A percentile compares a stretch with the other conserved stretches of the same genome.
phyloP scores from a whole-genome alignment of 1,140 invertebrate species.

The Schmidtea mediterranea region DNA sequence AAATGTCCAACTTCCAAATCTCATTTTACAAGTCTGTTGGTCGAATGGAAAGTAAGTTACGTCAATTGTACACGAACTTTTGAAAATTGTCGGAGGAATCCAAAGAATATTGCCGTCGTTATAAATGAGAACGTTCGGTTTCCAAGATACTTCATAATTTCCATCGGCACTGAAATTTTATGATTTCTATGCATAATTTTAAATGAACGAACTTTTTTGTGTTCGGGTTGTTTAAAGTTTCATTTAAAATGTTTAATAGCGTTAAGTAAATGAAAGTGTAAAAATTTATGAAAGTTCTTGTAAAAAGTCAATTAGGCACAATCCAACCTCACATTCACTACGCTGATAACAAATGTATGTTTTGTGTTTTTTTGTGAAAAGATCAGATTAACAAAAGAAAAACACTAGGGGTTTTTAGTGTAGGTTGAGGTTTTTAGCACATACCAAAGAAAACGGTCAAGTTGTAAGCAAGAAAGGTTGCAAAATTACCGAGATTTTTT shows the following conservation, averaged over 20 bases:
- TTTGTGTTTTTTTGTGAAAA: too few species aligned
- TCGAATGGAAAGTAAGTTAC: slow-evolving; percentile 95
- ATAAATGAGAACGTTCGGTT: slow-evolving; percentile 83
- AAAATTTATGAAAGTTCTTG: too few species aligned
- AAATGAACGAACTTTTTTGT: slow-evolving; percentile 4
- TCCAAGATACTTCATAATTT: slow-evolving; percentile 41
- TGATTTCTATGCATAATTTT: not conserved
- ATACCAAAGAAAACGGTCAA: too few species aligned
- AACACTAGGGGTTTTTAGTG: too few species aligned
- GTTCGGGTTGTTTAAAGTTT: not conserved
- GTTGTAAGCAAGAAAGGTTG: too few species aligned
- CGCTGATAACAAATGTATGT: too few species aligned
- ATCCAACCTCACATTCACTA: too few species aligned
- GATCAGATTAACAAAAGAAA: too few species aligned
- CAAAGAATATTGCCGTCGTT: slow-evolving; percentile 66
- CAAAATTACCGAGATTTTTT: too few species aligned
- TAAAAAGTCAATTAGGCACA: too few species aligned
- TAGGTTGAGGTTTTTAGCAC: too few species aligned
- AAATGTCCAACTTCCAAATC: slow-evolving; percentile 90
- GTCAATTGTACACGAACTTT: slow-evolving; percentile 95
- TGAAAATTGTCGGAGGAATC: slow-evolving; percentile 93
- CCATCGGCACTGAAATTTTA: slow-evolving; percentile 18
- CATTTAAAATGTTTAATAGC: not conserved
- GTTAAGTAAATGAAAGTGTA: too few species aligned
- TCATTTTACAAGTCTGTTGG: slow-evolving; percentile 81